Evolutionary conservation across 2,113 vertebrate species (phyloP).

Genomic region (Clarias batrachus): DNA sequence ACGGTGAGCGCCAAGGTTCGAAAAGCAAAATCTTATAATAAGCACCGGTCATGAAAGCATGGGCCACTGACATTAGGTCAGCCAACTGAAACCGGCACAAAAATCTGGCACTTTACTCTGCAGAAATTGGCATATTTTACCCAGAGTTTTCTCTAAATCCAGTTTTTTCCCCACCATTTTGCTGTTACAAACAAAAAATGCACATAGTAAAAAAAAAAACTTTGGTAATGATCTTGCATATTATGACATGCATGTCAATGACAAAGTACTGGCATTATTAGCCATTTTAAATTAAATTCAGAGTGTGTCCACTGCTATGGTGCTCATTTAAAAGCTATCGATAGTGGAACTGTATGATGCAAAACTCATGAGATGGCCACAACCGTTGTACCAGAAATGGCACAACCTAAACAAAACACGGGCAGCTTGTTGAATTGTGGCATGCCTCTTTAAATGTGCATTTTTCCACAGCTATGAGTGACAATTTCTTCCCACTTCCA

Average conservation of each 20-base stretch:
- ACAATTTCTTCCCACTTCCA: neutral
- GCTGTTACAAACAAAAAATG: neutral
- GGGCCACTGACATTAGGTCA: conserved; percentile 32
- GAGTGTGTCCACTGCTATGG: neutral
- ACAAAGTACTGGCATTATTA: neutral
- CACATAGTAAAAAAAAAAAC: neutral
- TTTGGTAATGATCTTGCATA: neutral
- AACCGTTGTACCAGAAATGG: neutral
- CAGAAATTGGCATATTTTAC: neutral
- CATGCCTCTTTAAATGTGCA: neutral
- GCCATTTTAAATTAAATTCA: neutral
- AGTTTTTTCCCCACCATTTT: neutral
- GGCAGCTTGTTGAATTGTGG: neutral
- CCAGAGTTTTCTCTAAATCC: neutral
- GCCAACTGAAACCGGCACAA: conserved; percentile 22
- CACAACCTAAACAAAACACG: neutral
- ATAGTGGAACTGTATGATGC: neutral
- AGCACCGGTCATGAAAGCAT: conserved; percentile 11
- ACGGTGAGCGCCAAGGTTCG: neutral
- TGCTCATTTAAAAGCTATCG: neutral
- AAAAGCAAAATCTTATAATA: conserved; percentile 23
- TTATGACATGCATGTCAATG: neutral
- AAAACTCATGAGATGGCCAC: neutral
- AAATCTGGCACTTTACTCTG: neutral
- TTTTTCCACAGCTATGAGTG: neutral